These are phyloP conservation scores for Chrysaora quinquecirrha DNA, from an alignment of 30 jellyfish, hydroid and myxozoan genomes.

Conservation along the genomic window DNA sequence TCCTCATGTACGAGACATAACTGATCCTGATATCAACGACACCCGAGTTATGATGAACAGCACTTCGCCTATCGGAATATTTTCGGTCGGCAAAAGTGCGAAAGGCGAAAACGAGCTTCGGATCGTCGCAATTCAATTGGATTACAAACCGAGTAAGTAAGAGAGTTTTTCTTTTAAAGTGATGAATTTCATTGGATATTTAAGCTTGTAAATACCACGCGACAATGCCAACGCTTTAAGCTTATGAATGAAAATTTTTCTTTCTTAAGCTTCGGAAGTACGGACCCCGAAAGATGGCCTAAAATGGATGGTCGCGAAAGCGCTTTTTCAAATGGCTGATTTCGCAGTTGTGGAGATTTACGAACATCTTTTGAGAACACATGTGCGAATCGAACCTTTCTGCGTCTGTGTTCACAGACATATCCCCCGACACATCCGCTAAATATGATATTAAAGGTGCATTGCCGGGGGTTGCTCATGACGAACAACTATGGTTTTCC, in stretches of 20 bases:
- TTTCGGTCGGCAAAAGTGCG: slow-evolving; percentile 60
- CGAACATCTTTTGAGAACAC: slow-evolving; percentile 87
- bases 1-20: slow-evolving; percentile 67
- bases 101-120: slow-evolving; percentile 67
- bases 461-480: slow-evolving; percentile 86
- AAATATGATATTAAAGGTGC: slow-evolving; percentile 45
- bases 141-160: slow-evolving; percentile 73
- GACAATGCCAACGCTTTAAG: too few species aligned
- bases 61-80: slow-evolving; percentile 77
- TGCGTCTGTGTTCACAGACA: slow-evolving; percentile 85
- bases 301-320: slow-evolving; percentile 87
- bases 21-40: slow-evolving; percentile 70
- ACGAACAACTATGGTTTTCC: slow-evolving; percentile 77
- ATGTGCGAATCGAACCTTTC: slow-evolving; percentile 77
- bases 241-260: too few species aligned
- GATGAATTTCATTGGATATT: too few species aligned
- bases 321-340: slow-evolving; percentile 78
- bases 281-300: slow-evolving; percentile 78
- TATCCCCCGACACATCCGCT: slow-evolving; percentile 78
- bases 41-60: slow-evolving; percentile 26
- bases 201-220: too few species aligned
- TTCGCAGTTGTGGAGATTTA: slow-evolving; percentile 78
- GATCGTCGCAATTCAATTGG: slow-evolving; percentile 83
- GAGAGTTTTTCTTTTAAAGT: too few species aligned
- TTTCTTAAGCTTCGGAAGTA: too few species aligned